Evolutionary conservation across 2,113 vertebrate genomes (phyloP).

Genomic region (Zosterops hypoxanthus): DNA sequence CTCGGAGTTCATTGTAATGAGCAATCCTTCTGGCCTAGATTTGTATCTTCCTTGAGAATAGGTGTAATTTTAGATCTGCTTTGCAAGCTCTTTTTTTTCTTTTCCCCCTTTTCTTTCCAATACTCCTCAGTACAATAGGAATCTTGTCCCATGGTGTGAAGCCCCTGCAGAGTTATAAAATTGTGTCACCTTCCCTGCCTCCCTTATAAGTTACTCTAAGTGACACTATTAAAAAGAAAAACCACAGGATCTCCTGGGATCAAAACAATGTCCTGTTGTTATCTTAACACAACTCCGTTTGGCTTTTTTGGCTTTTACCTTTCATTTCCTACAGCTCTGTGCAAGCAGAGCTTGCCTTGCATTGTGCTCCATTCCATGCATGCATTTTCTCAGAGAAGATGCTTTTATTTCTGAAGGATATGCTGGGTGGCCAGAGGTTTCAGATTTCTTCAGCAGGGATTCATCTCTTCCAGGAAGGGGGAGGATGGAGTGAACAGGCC

Average conservation of each 20-base stretch:
- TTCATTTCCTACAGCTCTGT: conserved; percentile 11
- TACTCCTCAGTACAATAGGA: conserved; percentile 63
- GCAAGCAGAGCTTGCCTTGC: not conserved
- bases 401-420: conserved; percentile 37
- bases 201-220: conserved; percentile 63
- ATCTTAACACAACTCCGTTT: conserved; percentile 24
- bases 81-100: conserved; percentile 55
- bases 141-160: conserved; percentile 73
- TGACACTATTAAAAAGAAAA: conserved; percentile 59
- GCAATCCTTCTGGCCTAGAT: conserved; percentile 77
- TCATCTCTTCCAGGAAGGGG: conserved; percentile 7
- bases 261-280: conserved; percentile 57
- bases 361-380: conserved; percentile 31
- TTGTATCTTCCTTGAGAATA: conserved; percentile 81
- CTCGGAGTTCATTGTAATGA: conserved; percentile 70
- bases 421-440: conserved; percentile 47
- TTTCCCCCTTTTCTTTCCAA: conserved; percentile 45
- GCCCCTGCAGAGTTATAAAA: conserved; percentile 69
- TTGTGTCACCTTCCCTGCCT: conserved; percentile 54
- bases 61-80: conserved; percentile 78
- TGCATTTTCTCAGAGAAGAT: conserved; percentile 39
- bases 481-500: not conserved
- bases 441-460: conserved; percentile 35
- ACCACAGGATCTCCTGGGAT: conserved; percentile 50
- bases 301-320: conserved; percentile 39